Conservation (phyloP, 1,140 invertebrate species). For the Glossosoma conforme region DNA sequence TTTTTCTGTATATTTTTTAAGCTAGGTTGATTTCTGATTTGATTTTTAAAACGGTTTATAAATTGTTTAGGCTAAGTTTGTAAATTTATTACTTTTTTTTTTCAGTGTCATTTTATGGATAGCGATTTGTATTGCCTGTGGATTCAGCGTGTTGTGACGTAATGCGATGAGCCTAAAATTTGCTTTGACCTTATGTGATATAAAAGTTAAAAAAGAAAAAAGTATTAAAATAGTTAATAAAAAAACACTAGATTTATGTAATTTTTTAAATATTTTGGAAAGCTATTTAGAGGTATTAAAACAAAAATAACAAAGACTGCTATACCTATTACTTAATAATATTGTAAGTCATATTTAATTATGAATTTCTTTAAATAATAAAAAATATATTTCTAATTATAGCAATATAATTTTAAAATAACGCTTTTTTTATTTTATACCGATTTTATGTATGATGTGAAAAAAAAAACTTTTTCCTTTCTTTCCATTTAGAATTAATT, state of each 20-base stretch:
- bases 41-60: background rate
- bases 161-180: background rate
- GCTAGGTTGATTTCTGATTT: background rate
- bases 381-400: no score
- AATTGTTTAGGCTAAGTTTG: background rate
- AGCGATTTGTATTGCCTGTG: background rate
- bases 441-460: no score
- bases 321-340: conserved; percentile 12
- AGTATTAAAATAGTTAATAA: conserved; percentile 10
- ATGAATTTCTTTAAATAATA: no score
- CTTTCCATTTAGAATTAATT: no score
- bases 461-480: no score
- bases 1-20: background rate
- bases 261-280: conserved; percentile 15
- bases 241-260: conserved; percentile 17
- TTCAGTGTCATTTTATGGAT: background rate
- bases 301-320: conserved; percentile 30
- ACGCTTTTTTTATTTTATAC: no score
- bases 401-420: no score
- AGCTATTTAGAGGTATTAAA: conserved; percentile 25
- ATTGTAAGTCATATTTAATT: conserved; percentile 5
- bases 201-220: conserved; percentile 9
- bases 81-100: background rate
- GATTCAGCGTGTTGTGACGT: background rate
- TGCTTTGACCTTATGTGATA: conserved; percentile 13